Evolutionary conservation across 2,888 invertebrate genomes (phyloP).

Genomic region (Minunthozetes semirufus): DNA sequence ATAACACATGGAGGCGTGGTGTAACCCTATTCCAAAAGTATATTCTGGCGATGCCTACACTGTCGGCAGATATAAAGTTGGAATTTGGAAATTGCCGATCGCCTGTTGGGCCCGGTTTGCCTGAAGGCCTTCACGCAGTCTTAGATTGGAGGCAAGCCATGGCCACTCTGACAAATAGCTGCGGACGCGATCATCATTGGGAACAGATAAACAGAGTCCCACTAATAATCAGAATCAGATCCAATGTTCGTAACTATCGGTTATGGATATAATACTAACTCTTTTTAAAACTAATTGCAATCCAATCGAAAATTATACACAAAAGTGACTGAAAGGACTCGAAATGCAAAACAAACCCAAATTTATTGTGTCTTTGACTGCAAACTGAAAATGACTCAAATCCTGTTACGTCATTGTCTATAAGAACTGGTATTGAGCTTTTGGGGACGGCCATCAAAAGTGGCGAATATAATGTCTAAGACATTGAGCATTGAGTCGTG

Average conservation of each 20-base stretch:
- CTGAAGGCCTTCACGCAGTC: conserved; percentile 22
- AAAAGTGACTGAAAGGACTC: background rate
- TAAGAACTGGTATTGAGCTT: conserved; percentile 18
- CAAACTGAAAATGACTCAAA: background rate
- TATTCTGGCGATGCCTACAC: conserved; percentile 18
- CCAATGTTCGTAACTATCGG: conserved; percentile 4
- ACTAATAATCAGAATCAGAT: background rate
- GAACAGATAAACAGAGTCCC: background rate
- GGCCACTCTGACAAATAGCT: conserved; percentile 22
- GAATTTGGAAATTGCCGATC: conserved; percentile 22
- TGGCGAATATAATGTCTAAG: conserved; percentile 1
- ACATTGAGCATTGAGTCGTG: conserved; percentile 14
- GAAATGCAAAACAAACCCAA: background rate
- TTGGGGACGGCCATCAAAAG: conserved; percentile 20
- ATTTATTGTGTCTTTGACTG: background rate
- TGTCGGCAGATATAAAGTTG: conserved; percentile 31
- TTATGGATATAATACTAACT: background rate
- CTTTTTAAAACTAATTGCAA: background rate
- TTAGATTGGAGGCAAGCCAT: conserved; percentile 7
- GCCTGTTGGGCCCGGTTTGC: background rate
- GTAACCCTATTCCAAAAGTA: conserved; percentile 29
- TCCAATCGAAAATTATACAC: background rate
- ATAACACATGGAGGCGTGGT: conserved; percentile 28
- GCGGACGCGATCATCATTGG: conserved; percentile 11
- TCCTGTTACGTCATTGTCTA: conserved; percentile 28